A percentile compares a stretch with the other conserved stretches of the same genome.
These are phyloP conservation scores for Chunga burmeisteri DNA, from an alignment of 2,113 vertebrate genomes.

Conservation along the genomic window DNA sequence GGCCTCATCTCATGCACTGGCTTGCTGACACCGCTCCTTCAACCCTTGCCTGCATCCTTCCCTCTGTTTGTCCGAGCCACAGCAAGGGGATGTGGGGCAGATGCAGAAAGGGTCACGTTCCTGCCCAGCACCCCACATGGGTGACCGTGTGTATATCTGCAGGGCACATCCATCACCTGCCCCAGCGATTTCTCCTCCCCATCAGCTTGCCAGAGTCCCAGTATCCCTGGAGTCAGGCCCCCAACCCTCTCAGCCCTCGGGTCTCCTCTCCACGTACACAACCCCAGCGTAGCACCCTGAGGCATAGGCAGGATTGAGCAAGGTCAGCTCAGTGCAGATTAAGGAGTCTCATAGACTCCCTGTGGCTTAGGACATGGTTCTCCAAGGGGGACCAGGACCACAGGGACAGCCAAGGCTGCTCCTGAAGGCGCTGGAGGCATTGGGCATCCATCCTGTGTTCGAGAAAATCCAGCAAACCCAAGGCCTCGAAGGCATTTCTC, in stretches of 20 bases:
- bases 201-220: fast-evolving
- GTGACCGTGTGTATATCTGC: too few relatives aligned
- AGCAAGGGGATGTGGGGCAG: background rate
- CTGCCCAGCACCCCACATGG: background rate
- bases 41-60: fast-evolving
- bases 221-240: fast-evolving
- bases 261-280: background rate
- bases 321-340: background rate
- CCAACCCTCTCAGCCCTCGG: background rate
- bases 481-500: background rate
- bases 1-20: fast-evolving
- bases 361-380: background rate
- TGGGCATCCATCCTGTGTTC: background rate
- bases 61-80: background rate
- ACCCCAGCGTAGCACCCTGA: background rate
- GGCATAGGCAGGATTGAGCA: background rate
- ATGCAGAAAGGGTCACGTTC: background rate
- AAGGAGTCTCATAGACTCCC: background rate
- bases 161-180: background rate
- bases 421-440: background rate
- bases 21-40: too few relatives aligned
- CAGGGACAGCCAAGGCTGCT: background rate
- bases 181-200: background rate
- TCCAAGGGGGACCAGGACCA: background rate
- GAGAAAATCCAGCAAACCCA: background rate